Conservation (phyloP, 2,888 invertebrate species). For the Aporophyla lueneburgensis region DNA sequence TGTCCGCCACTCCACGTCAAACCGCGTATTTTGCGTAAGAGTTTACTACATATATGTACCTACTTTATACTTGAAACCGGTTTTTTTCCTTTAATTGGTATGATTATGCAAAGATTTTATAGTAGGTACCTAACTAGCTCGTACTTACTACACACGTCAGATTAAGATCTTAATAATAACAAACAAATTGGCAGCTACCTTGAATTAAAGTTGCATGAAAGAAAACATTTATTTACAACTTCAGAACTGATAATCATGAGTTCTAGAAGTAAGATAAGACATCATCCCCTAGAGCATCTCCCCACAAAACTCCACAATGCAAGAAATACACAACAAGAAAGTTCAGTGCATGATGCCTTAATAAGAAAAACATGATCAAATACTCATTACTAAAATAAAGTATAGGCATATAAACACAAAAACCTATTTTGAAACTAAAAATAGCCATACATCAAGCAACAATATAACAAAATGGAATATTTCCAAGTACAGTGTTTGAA, state of each 20-base stretch:
- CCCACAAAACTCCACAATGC: not conserved
- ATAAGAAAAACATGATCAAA: not conserved
- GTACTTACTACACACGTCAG: too few relatives aligned
- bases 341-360: not conserved
- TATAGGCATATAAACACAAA: not conserved
- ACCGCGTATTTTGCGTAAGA: too few relatives aligned
- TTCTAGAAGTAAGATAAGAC: not conserved
- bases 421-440: constrained; percentile 25
- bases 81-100: not conserved
- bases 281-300: not conserved
- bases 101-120: too few relatives aligned
- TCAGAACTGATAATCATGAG: not conserved
- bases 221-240: not conserved
- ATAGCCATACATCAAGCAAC: constrained; percentile 35
- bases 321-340: not conserved
- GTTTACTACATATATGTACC: too few relatives aligned
- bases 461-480: constrained; percentile 60
- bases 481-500: constrained; percentile 66
- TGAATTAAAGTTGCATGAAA: not conserved
- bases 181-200: constrained; percentile 1
- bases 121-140: not conserved
- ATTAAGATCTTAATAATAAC: not conserved
- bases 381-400: not conserved
- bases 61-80: not conserved
- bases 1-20: too few relatives aligned